Percentiles rank a stretch among this genome's conserved stretches.
Conservation (phyloP, 2,113 vertebrate genomes). For the Anoplopoma fimbria region DNA sequence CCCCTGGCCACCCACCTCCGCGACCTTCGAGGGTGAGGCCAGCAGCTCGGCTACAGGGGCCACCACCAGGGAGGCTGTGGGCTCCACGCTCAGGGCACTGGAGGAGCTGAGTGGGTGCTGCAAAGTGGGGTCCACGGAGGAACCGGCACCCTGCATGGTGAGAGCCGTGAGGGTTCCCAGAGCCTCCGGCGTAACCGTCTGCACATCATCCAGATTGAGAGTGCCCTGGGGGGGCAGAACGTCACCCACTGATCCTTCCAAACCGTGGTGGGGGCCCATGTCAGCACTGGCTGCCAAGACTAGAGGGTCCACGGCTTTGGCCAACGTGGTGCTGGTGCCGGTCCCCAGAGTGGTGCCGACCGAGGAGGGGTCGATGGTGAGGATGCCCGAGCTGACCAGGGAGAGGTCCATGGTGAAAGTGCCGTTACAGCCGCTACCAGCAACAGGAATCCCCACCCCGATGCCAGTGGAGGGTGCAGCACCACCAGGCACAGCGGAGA, state of each 20-base stretch:
- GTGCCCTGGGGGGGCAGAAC: slow-evolving; percentile 90
- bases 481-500: slow-evolving; percentile 86
- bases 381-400: slow-evolving; percentile 90
- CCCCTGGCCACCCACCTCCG: slow-evolving; percentile 78
- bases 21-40: slow-evolving; percentile 80
- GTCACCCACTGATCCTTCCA: slow-evolving; percentile 86
- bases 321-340: slow-evolving; percentile 75
- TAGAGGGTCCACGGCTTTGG: slow-evolving; percentile 89
- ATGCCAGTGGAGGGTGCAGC: slow-evolving; percentile 54
- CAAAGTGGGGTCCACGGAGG: slow-evolving; percentile 81
- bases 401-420: slow-evolving; percentile 88
- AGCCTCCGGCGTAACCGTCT: slow-evolving; percentile 89
- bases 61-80: slow-evolving; percentile 76
- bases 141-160: slow-evolving; percentile 81
- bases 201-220: slow-evolving; percentile 90
- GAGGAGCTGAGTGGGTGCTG: slow-evolving; percentile 86
- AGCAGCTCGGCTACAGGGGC: slow-evolving; percentile 85
- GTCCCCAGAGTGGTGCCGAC: slow-evolving; percentile 85
- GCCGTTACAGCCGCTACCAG: slow-evolving; percentile 69
- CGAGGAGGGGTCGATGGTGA: slow-evolving; percentile 91
- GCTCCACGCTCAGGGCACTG: slow-evolving; percentile 79
- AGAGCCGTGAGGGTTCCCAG: slow-evolving; percentile 88
- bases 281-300: slow-evolving; percentile 88
- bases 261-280: slow-evolving; percentile 82
- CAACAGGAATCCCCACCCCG: slow-evolving; percentile 64